Percentiles rank a stretch among this genome's conserved stretches.
phyloP scores from a whole-genome alignment of 1,140 invertebrate species.

The Platorchestia sp. region DNA sequence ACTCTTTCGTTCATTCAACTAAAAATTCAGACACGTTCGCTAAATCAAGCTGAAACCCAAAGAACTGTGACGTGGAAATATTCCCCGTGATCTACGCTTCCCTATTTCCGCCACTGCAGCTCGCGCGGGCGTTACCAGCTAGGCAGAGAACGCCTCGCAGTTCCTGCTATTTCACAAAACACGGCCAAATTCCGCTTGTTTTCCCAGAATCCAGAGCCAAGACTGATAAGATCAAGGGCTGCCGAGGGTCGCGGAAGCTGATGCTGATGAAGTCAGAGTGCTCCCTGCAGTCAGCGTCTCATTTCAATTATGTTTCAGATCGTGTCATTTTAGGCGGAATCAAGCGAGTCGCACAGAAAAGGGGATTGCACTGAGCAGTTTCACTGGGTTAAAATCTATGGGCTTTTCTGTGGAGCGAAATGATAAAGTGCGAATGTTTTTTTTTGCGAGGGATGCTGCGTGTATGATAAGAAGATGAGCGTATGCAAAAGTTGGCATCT shows the following conservation, averaged over 20 bases:
- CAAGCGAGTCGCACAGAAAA: background rate
- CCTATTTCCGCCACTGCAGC: background rate
- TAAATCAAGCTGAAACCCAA: background rate
- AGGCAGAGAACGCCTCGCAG: background rate
- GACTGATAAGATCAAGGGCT: background rate
- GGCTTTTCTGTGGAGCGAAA: background rate
- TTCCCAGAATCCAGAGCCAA: background rate
- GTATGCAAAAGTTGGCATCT: too few relatives aligned
- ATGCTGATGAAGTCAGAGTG: conserved; percentile 6
- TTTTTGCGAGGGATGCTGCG: too few relatives aligned
- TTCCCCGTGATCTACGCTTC: background rate
- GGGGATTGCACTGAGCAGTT: background rate
- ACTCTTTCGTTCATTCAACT: background rate
- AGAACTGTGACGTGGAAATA: background rate
- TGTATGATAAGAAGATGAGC: too few relatives aligned
- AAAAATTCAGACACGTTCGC: background rate
- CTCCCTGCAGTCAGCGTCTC: background rate
- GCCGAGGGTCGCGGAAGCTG: background rate
- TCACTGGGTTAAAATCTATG: background rate
- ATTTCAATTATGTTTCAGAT: background rate
- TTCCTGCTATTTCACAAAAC: conserved; percentile 6
- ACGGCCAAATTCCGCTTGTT: background rate
- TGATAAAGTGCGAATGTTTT: background rate
- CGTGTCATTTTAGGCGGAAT: background rate
- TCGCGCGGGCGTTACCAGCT: background rate